Evolutionary conservation across 2,113 vertebrate species (phyloP).

Genomic region (Agapornis roseicollis): DNA sequence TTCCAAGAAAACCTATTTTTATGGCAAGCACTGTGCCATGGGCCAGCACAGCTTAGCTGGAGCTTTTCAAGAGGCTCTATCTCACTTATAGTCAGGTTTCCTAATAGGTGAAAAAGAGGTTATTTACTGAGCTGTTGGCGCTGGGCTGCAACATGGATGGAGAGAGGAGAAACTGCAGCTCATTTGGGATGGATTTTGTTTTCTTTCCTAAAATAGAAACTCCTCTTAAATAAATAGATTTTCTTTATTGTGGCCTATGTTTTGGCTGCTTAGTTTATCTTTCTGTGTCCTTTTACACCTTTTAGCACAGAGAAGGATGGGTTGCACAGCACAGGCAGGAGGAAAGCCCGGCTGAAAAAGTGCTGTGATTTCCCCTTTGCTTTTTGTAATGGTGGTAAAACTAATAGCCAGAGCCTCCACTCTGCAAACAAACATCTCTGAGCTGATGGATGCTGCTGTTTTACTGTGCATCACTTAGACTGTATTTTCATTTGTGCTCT

Average conservation of each 20-base stretch:
- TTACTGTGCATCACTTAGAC: neutral
- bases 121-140: neutral
- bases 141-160: neutral
- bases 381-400: neutral
- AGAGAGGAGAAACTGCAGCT: neutral
- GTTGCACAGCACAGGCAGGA: neutral
- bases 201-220: neutral
- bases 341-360: neutral
- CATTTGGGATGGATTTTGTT: fast-evolving
- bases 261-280: neutral
- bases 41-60: neutral
- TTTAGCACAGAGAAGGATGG: neutral
- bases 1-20: neutral
- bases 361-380: neutral
- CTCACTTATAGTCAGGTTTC: neutral
- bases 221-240: neutral
- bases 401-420: neutral
- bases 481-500: fast-evolving
- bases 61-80: neutral
- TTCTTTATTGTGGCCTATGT: neutral
- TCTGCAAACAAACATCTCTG: neutral
- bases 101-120: neutral
- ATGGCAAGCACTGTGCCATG: neutral
- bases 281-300: neutral
- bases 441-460: neutral